Evolutionary conservation across 2,113 vertebrate species (phyloP), one percentile per base, ranked within the genome.

Genomic region (Corythaeola cristata): DNA sequence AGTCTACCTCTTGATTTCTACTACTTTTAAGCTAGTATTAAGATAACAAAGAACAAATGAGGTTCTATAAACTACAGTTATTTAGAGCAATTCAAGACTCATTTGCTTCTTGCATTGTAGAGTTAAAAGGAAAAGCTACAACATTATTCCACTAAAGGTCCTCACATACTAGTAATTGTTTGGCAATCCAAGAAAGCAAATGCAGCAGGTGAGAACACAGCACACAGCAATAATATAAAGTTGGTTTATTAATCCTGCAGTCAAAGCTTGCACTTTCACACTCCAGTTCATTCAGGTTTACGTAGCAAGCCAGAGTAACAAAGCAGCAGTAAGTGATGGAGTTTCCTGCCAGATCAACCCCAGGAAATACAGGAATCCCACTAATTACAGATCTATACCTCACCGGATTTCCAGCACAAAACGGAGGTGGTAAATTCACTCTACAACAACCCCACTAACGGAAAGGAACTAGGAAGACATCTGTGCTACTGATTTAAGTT

Each of bases 291-390:
- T 60, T 35, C 8, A n/a, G 50, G 45, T 19, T 69, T 26, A 13
- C 53, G 5, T 4, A 49, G 19, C 60, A 69, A 49, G 37, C 15
- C 72, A 4, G 9, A 53, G 47, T 8, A 81, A 62, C 35, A n/a
- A 11, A 56, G 72, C 3, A 19, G 72, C 73, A 75, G 35, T 6
- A 28, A 89, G 14, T 1, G 64, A 30, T 30, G 69, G 56, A 22
- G 50, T 52, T 97, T 97, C 91, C 94, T 94, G 81, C 44, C 81
- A 85, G 75, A 82, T 91, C 91, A 94, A 35, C 30, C 33, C 53
- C 84, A 89, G 96, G 95, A 96, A 96, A 56, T 2, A 30, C 93
- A 90, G 87, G 89, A 91, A 91, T 87, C 24, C 50, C 75, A 32
- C 32, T 8, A 30, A 5, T 1, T 10, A 28, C 39, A n/a, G 12